Evolutionary conservation across 2,888 invertebrate genomes (phyloP).

Genomic region (Orthosia gothica): DNA sequence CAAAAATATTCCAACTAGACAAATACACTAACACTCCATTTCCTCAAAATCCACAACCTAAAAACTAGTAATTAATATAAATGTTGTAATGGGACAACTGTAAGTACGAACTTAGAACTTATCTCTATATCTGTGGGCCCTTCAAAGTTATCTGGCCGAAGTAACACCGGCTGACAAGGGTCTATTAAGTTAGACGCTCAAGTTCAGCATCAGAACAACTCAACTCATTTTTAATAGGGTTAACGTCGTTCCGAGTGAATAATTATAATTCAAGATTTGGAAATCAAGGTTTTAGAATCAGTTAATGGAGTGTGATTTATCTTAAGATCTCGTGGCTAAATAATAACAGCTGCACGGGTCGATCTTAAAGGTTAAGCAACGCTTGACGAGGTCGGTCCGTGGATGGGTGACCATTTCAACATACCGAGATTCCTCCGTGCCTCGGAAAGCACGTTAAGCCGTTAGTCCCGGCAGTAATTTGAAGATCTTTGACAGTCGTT

Average conservation of each 20-base stretch:
- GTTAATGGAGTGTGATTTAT: background rate
- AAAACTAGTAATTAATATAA: slow-evolving; percentile 57
- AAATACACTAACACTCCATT: slow-evolving; percentile 20
- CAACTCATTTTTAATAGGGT: slow-evolving; percentile 68
- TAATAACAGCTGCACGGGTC: too few species aligned
- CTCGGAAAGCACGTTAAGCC: too few species aligned
- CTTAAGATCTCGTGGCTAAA: too few species aligned
- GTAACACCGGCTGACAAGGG: slow-evolving; percentile 68
- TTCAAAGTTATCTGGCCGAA: slow-evolving; percentile 64
- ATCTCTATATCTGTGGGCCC: slow-evolving; percentile 60
- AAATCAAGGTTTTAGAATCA: slow-evolving; percentile 24
- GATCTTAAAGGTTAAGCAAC: too few species aligned
- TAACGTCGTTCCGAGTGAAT: slow-evolving; percentile 58
- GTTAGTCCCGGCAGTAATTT: too few species aligned
- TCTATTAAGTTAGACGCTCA: slow-evolving; percentile 64
- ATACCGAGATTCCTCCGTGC: too few species aligned
- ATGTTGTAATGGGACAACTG: slow-evolving; percentile 49
- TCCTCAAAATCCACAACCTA: background rate
- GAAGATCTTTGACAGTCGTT: too few species aligned
- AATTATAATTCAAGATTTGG: slow-evolving; percentile 55
- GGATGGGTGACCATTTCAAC: too few species aligned
- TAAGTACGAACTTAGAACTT: slow-evolving; percentile 54
- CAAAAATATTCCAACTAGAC: too few species aligned
- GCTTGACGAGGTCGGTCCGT: too few species aligned
- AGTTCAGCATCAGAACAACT: slow-evolving; percentile 63